phyloP scores from a whole-genome alignment of 2,113 vertebrate genomes.

The Labeo catla region DNA sequence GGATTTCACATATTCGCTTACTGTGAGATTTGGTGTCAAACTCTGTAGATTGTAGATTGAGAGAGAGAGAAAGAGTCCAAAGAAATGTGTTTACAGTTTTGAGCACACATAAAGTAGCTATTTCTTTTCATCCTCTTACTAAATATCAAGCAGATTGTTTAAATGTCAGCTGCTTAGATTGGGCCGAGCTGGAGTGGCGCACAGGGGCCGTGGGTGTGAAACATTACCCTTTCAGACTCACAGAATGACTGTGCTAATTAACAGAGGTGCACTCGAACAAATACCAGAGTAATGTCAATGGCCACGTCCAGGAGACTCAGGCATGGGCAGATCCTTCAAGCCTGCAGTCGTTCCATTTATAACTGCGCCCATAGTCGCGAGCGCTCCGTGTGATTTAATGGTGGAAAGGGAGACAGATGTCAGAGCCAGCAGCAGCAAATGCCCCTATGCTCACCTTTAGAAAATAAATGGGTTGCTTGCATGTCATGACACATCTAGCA shows the following conservation, averaged over 20 bases:
- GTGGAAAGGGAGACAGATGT: constrained; percentile 25
- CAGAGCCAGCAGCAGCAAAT: constrained; percentile 17
- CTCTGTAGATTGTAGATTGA: not conserved
- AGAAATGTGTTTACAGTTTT: constrained; percentile 41
- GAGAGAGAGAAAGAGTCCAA: not conserved
- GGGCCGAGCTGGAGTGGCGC: constrained; percentile 38
- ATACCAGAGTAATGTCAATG: constrained; percentile 76
- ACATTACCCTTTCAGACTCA: constrained; percentile 62
- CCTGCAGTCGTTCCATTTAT: constrained; percentile 55
- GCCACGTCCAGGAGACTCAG: constrained; percentile 44
- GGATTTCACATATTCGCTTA: not conserved
- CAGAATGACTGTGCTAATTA: constrained; percentile 66
- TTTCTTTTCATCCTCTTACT: constrained; percentile 38
- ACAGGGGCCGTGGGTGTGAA: constrained; percentile 54
- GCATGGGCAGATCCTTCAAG: constrained; percentile 50
- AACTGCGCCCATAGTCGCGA: constrained; percentile 44
- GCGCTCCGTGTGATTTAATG: constrained; percentile 20
- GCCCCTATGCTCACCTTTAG: constrained; percentile 8
- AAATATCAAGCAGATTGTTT: constrained; percentile 64
- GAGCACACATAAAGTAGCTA: constrained; percentile 24
- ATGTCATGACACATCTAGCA: not conserved
- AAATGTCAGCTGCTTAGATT: constrained; percentile 63
- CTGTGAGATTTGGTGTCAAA: not conserved
- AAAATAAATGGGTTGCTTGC: constrained; percentile 21
- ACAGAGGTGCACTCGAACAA: constrained; percentile 63